These are phyloP conservation scores for Phrynocephalus versicolor DNA, from an alignment of 2,113 vertebrate genomes.

Conservation along the genomic window DNA sequence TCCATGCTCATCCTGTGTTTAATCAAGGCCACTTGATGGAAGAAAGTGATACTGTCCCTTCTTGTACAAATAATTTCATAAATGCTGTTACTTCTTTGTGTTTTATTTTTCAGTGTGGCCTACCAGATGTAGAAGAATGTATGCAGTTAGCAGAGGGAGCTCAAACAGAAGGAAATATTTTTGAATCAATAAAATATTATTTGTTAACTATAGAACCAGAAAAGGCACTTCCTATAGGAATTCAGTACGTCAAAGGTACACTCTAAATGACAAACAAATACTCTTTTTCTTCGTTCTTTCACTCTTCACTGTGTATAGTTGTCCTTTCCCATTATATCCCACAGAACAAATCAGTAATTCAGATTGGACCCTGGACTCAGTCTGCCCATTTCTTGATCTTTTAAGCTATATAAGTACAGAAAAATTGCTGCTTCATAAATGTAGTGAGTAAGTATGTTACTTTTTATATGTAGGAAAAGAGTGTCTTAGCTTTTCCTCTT, in stretches of 20 bases:
- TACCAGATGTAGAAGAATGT: conserved; percentile 87
- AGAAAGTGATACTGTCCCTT: neutral
- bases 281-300: neutral
- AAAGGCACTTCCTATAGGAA: conserved; percentile 86
- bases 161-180: conserved; percentile 76
- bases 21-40: neutral
- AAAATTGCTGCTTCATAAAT: conserved; percentile 81
- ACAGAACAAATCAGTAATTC: conserved; percentile 85
- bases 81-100: neutral
- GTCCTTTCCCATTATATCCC: conserved; percentile 15
- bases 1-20: no score
- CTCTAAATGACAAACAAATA: neutral
- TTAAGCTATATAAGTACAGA: conserved; percentile 93
- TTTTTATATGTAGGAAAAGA: conserved; percentile 9
- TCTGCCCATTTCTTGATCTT: conserved; percentile 88
- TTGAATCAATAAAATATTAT: conserved; percentile 86
- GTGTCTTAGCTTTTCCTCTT: neutral
- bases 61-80: neutral
- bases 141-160: conserved; percentile 78
- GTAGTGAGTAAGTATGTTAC: conserved; percentile 85
- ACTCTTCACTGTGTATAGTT: neutral
- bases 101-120: conserved; percentile 82
- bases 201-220: conserved; percentile 90
- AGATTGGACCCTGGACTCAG: conserved; percentile 87
- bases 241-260: conserved; percentile 89